These are phyloP conservation scores for Rattus rattus DNA, from an alignment of 2,113 vertebrate species.

Conservation along the genomic window DNA sequence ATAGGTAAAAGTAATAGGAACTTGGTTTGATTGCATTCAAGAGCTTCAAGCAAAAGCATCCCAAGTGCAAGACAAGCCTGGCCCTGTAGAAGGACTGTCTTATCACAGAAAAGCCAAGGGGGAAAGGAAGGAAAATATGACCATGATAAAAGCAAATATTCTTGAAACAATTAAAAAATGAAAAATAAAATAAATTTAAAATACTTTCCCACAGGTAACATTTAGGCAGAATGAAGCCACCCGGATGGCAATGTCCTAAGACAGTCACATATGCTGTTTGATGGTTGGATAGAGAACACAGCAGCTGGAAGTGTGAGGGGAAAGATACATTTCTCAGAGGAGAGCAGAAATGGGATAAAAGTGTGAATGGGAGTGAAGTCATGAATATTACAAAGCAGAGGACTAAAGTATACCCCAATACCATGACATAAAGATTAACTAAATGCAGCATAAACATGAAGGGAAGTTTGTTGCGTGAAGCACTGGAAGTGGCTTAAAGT, in stretches of 20 bases:
- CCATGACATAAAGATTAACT: not conserved
- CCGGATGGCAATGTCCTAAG: not conserved
- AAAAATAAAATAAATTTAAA: not conserved
- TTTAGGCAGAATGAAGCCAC: not conserved
- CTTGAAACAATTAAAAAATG: not conserved
- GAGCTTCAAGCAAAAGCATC: not conserved
- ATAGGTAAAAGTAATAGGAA: not conserved
- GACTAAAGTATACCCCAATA: not conserved
- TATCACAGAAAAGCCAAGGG: no score
- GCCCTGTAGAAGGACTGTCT: no score
- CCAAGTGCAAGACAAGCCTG: not conserved
- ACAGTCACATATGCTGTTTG: not conserved
- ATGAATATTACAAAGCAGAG: not conserved
- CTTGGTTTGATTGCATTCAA: no score
- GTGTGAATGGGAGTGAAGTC: not conserved
- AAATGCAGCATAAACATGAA: not conserved
- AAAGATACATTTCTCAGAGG: not conserved
- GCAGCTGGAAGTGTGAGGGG: not conserved
- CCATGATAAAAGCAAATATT: not conserved
- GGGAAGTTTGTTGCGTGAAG: not conserved
- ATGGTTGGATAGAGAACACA: not conserved
- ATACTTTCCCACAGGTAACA: not conserved
- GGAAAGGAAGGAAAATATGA: not conserved
- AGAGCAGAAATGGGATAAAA: not conserved
- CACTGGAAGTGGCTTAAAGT: not conserved